Conservation (phyloP, 2,113 vertebrate genomes). For the Brachirus orientalis region DNA sequence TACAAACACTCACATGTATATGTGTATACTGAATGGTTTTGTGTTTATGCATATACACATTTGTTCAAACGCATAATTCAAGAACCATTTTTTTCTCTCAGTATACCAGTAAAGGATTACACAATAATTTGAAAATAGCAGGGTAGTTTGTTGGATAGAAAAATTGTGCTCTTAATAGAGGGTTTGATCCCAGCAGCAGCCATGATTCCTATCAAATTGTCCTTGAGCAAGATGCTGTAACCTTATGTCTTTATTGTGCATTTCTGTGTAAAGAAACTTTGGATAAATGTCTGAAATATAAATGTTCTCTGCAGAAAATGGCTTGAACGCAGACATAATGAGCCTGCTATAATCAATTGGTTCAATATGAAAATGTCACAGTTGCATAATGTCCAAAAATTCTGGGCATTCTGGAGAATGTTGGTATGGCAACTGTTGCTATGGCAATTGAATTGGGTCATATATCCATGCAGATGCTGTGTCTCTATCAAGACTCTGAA, state of each 20-base stretch:
- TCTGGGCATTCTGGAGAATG: slow-evolving; percentile 40
- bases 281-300: slow-evolving; percentile 10
- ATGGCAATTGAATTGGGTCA: slow-evolving; percentile 72
- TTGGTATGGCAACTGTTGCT: slow-evolving; percentile 72
- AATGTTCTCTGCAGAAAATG: slow-evolving; percentile 17
- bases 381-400: slow-evolving; percentile 38
- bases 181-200: slow-evolving; percentile 51
- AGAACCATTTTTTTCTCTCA: slow-evolving; percentile 14
- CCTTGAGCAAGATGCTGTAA: slow-evolving; percentile 40
- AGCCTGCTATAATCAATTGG: slow-evolving; percentile 3
- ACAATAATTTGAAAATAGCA: slow-evolving; percentile 59
- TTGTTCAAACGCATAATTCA: not conserved
- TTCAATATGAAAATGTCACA: slow-evolving; percentile 22
- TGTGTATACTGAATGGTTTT: not conserved
- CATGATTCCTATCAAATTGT: slow-evolving; percentile 53
- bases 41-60: not conserved
- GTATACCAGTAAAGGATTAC: slow-evolving; percentile 10
- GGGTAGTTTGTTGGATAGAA: slow-evolving; percentile 41
- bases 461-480: slow-evolving; percentile 66
- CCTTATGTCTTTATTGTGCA: slow-evolving; percentile 13
- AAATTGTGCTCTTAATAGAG: slow-evolving; percentile 47
- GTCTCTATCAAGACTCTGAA: slow-evolving; percentile 14
- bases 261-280: slow-evolving; percentile 24
- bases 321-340: not conserved
- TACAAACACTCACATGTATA: slow-evolving; percentile 44